A percentile compares a stretch with the other conserved stretches of the same genome.
Conservation (phyloP, 1,140 invertebrate species). For the Pentalonia nigronervosa region DNA sequence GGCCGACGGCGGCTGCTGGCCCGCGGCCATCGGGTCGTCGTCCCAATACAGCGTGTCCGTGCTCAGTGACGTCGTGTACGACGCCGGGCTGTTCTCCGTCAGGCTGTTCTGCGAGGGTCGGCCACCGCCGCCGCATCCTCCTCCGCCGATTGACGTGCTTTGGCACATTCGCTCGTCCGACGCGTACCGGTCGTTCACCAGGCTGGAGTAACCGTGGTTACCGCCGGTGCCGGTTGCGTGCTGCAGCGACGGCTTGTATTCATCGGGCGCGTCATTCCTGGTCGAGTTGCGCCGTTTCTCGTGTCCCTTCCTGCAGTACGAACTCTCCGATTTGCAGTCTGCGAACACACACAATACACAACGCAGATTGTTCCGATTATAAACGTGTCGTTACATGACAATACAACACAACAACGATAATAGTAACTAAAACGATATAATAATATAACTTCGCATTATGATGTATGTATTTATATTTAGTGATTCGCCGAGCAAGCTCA, state of each 20-base stretch:
- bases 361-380: not conserved
- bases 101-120: conserved; percentile 9
- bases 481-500: not conserved
- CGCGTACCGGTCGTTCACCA: conserved; percentile 38
- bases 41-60: conserved; percentile 87
- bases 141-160: conserved; percentile 3
- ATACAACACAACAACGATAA: not conserved
- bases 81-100: conserved; percentile 73
- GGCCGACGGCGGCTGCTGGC: not conserved
- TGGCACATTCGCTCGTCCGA: conserved; percentile 48
- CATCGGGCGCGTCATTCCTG: conserved; percentile 9
- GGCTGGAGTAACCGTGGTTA: not conserved
- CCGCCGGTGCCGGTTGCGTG: not conserved
- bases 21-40: conserved; percentile 37
- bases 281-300: conserved; percentile 19
- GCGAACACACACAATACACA: conserved; percentile 13
- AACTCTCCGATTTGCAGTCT: conserved; percentile 50
- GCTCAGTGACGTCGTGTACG: conserved; percentile 82
- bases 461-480: not conserved
- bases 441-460: not conserved
- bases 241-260: not conserved
- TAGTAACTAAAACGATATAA: not conserved
- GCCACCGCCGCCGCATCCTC: not conserved
- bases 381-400: not conserved
- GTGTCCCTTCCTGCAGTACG: conserved; percentile 40